Evolutionary conservation across 2,888 invertebrate species (phyloP), one percentile per base, ranked within the genome.

Genomic region (Alloplasta piceator): DNA sequence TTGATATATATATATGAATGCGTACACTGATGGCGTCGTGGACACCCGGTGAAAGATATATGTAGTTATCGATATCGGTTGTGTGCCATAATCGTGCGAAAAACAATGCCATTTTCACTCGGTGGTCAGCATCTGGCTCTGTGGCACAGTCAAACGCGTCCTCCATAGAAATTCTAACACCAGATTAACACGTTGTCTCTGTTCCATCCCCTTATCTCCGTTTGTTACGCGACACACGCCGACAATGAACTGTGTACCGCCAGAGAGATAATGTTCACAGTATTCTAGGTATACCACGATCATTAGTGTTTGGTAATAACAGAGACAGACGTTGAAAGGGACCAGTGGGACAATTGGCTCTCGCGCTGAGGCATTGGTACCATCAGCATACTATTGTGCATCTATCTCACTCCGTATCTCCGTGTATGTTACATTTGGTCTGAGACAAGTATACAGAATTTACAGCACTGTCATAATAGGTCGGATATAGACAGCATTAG

Each of bases 161-260:
- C 48, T 41, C 78, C 71, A 78, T 82, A 71, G 71, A 72, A 70
- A 75, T 26, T 78, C 78, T 75, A 82, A 78, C 75, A 67, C 82
- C 82, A 74, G 77, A 82, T 82, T 82, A 78, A 82, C 82, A 78
- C 78, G 70, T 55, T 75, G 55, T 55, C 67, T 48, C 46, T 58
- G 14, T 74, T 64, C 41, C 74, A 16, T 4, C 46, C 58, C 60
- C 39, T 10, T 14, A n/a, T 41, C 56, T 14, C 41, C 52, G 61
- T 67, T 56, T 56, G 73, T 64, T 63, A 56, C 48, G 72, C 67
- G 36, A 50, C 46, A 41, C 26, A 26, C 1, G 26, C 1, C 26
- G 1, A 26, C 74, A 41, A 71, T 41, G 58, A 58, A 67, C 64
- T 63, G 67, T 60, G 26, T 12, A 52, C 7, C 50, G 48, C 16